A percentile compares a stretch with the other conserved stretches of the same genome.
These are phyloP conservation scores for Drosophila auraria DNA, from an alignment of 1,140 invertebrate species.

Conservation along the genomic window DNA sequence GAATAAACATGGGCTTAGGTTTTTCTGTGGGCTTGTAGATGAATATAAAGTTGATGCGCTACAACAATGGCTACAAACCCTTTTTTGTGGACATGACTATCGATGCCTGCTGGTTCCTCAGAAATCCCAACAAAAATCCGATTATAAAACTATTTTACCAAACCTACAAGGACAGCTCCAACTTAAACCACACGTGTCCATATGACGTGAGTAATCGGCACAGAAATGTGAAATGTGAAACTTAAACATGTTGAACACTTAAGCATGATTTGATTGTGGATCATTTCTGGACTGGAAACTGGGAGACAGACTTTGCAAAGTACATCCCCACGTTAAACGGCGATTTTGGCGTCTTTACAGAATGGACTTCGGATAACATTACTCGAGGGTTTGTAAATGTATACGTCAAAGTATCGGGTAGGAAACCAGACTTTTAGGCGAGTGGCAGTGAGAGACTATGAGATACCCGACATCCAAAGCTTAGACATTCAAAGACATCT, in stretches of 20 bases:
- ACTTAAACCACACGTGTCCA: conserved; percentile 61
- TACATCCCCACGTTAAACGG: conserved; percentile 35
- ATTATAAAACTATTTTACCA: conserved; percentile 25
- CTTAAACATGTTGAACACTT: background rate
- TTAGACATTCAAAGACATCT: too few species aligned
- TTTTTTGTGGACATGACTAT: conserved; percentile 36
- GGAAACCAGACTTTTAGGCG: background rate
- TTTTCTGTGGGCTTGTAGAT: background rate
- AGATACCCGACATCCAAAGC: too few species aligned
- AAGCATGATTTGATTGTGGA: conserved; percentile 62
- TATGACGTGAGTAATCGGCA: conserved; percentile 39
- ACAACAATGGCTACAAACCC: conserved; percentile 53
- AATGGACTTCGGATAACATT: conserved; percentile 14
- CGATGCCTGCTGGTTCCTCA: conserved; percentile 47
- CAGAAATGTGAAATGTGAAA: background rate
- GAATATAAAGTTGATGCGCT: conserved; percentile 32
- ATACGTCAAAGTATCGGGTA: conserved; percentile 20
- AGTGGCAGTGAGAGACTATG: too few species aligned
- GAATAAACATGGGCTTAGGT: background rate
- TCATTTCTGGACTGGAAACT: conserved; percentile 47
- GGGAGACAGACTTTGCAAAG: conserved; percentile 19
- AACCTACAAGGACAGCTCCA: conserved; percentile 18
- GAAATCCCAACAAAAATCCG: conserved; percentile 6
- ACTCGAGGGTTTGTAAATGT: conserved; percentile 6
- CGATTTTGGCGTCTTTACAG: conserved; percentile 31